A percentile compares a stretch with the other conserved stretches of the same genome.
These are phyloP conservation scores for Crotalus helleri DNA, from an alignment of 2,113 vertebrate species.

Conservation along the genomic window DNA sequence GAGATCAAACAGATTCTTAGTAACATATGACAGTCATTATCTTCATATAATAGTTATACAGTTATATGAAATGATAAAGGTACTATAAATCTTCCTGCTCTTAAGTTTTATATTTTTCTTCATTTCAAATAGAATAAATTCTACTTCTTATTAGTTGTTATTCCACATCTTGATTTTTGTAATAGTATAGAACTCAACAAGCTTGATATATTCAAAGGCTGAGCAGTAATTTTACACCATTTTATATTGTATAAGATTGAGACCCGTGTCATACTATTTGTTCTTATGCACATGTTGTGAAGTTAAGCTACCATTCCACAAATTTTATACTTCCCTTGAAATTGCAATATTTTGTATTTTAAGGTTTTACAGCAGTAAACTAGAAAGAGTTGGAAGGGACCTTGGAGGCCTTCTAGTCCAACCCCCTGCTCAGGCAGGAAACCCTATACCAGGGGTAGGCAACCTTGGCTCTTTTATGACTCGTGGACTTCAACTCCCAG, in stretches of 20 bases:
- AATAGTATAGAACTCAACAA: slow-evolving; percentile 19
- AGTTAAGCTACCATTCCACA: slow-evolving; percentile 42
- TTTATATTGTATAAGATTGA: slow-evolving; percentile 37
- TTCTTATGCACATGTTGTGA: slow-evolving; percentile 23
- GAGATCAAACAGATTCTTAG: not conserved
- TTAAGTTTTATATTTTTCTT: not conserved
- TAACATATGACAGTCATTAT: not conserved
- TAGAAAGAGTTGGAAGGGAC: slow-evolving; percentile 3
- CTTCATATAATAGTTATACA: not conserved
- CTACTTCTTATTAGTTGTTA: slow-evolving; percentile 29
- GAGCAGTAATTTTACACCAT: slow-evolving; percentile 46
- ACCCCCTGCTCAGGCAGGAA: too few species aligned
- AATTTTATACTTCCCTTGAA: slow-evolving; percentile 58
- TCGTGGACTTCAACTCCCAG: too few species aligned
- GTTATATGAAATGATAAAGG: not conserved
- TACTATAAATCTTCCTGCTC: slow-evolving; percentile 5
- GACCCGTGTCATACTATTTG: slow-evolving; percentile 28
- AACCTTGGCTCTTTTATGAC: too few species aligned
- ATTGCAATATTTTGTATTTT: slow-evolving; percentile 43
- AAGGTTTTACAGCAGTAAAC: slow-evolving; percentile 45
- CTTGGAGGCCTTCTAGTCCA: too few species aligned
- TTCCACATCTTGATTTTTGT: slow-evolving; percentile 47
- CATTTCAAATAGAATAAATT: not conserved
- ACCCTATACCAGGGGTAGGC: too few species aligned
- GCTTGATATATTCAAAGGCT: slow-evolving; percentile 48